Percentiles rank a stretch among this genome's conserved stretches.
Evolutionary conservation across 2,797 vertebrate species (phyloP).

Genomic region (Hippocampus kuda): DNA sequence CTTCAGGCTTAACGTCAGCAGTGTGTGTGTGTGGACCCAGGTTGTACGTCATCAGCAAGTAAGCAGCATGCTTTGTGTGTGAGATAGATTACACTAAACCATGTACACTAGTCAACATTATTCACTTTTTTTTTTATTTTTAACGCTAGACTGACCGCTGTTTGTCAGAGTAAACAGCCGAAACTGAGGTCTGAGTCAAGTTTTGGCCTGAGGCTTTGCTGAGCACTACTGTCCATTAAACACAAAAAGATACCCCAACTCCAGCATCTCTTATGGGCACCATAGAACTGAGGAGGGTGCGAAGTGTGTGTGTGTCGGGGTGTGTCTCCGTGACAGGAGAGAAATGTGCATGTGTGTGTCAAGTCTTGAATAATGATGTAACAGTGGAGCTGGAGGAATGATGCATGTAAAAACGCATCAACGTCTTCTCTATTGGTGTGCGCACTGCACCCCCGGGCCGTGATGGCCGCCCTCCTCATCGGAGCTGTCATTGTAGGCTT

Average conservation of each 20-base stretch:
- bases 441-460: conserved; percentile 95
- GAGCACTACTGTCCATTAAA: conserved; percentile 49
- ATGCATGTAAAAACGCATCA: conserved; percentile 35
- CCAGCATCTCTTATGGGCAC: conserved; percentile 51
- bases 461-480: conserved; percentile 93
- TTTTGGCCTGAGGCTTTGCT: conserved; percentile 38
- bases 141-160: neutral
- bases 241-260: conserved; percentile 45
- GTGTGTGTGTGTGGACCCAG: conserved; percentile 22
- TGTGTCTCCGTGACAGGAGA: conserved; percentile 30
- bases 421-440: conserved; percentile 82
- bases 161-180: conserved; percentile 18
- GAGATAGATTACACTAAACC: conserved; percentile 54
- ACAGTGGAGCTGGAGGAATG: conserved; percentile 40
- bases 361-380: conserved; percentile 47
- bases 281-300: conserved; percentile 44
- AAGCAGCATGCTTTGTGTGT: conserved; percentile 52
- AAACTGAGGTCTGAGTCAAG: conserved; percentile 27
- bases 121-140: conserved; percentile 44
- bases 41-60: conserved; percentile 43
- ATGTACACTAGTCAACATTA: conserved; percentile 52
- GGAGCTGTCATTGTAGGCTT: conserved; percentile 96
- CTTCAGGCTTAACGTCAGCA: neutral
- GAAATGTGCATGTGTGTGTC: conserved; percentile 38
- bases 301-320: conserved; percentile 14